These are phyloP conservation scores for Epinephelus coioides DNA, from an alignment of 2,797 vertebrate genomes.

Conservation along the genomic window DNA sequence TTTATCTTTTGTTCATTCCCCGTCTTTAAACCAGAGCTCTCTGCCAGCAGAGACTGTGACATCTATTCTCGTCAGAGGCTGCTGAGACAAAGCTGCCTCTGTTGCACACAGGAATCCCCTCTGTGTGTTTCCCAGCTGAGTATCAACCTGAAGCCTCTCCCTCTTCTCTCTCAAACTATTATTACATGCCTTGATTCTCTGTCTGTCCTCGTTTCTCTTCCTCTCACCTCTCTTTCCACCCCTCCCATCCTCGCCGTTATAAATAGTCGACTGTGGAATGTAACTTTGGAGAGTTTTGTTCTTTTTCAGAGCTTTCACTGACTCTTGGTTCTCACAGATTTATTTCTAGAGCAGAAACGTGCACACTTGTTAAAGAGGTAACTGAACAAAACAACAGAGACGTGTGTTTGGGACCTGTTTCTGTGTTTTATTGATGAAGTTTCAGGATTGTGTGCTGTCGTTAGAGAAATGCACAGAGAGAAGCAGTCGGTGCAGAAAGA, in stretches of 20 bases:
- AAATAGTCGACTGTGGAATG: conserved; percentile 61
- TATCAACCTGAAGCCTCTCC: conserved; percentile 59
- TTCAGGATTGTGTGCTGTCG: conserved; percentile 29
- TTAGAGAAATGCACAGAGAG: conserved; percentile 42
- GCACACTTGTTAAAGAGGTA: background rate
- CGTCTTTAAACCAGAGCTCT: conserved; percentile 3
- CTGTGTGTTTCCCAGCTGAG: conserved; percentile 52
- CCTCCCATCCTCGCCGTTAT: conserved; percentile 48
- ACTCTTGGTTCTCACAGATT: background rate
- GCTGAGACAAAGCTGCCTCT: conserved; percentile 69
- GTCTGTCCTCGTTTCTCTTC: conserved; percentile 49
- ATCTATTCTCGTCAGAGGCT: conserved; percentile 39
- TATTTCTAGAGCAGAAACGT: background rate
- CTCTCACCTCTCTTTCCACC: conserved; percentile 30
- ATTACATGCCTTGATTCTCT: conserved; percentile 45
- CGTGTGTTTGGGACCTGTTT: background rate
- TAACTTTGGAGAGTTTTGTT: conserved; percentile 33
- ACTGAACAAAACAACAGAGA: background rate
- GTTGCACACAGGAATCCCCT: conserved; percentile 63
- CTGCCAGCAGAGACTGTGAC: conserved; percentile 28
- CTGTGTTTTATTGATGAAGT: background rate
- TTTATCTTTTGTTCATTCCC: conserved; percentile 3
- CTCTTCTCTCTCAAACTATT: conserved; percentile 55
- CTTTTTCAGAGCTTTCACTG: conserved; percentile 30
- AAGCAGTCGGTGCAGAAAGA: conserved; percentile 74